Conservation (phyloP, 2,113 vertebrate genomes). For the Delphinapterus leucas region DNA sequence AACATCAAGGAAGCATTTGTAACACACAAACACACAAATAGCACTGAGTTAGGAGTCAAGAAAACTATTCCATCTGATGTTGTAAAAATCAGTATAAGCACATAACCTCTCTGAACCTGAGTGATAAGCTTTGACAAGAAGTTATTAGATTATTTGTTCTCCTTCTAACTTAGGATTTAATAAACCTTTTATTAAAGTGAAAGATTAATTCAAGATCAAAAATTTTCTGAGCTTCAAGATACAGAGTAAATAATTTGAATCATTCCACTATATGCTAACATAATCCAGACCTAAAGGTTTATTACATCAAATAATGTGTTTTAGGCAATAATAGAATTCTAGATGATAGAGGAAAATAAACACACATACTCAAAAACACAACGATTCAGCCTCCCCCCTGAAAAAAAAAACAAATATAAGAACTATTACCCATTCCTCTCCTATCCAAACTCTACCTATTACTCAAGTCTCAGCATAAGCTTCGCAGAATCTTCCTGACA, state of each 20-base stretch:
- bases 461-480: neutral
- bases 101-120: neutral
- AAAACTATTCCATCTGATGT: neutral
- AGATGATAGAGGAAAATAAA: neutral
- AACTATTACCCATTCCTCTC: neutral
- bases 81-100: neutral
- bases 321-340: neutral
- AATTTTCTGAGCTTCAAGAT: neutral
- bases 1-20: neutral
- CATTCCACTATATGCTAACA: neutral
- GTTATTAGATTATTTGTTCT: neutral
- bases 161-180: neutral
- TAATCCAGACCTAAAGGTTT: neutral
- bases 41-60: neutral
- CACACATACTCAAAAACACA: neutral
- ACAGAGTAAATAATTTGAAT: neutral
- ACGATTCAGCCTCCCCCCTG: neutral
- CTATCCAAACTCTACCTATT: neutral
- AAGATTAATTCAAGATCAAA: neutral
- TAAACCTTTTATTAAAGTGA: neutral
- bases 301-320: neutral
- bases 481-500: neutral
- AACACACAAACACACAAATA: neutral
- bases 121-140: neutral
- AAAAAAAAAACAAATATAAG: neutral